Percentiles rank a stretch among this genome's conserved stretches.
Conservation (phyloP, 2,888 invertebrate genomes). For the Drosophila paucipuncta region DNA sequence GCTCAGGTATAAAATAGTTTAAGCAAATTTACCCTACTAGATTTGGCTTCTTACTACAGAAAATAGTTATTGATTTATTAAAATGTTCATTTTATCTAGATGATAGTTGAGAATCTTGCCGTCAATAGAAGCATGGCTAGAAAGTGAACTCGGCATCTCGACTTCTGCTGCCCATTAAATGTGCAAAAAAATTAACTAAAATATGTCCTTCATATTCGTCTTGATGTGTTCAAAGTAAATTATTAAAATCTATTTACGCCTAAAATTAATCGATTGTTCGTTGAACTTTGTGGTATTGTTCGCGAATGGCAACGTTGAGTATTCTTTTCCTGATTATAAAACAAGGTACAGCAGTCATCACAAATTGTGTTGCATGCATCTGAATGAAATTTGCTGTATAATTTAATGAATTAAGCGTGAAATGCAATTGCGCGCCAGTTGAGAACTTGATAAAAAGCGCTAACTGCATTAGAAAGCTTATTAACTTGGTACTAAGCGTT, state of each 20-base stretch:
- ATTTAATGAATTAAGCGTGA: slow-evolving; percentile 30
- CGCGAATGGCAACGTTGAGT: background rate
- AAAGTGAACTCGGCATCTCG: background rate
- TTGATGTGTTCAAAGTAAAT: background rate
- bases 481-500: slow-evolving; percentile 29
- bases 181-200: background rate
- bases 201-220: background rate
- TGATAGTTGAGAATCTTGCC: background rate
- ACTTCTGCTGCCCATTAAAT: background rate
- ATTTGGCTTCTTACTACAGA: background rate
- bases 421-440: slow-evolving; percentile 21
- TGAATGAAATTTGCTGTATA: slow-evolving; percentile 17
- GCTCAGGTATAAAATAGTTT: background rate
- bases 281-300: slow-evolving; percentile 5
- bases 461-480: slow-evolving; percentile 48
- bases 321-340: background rate
- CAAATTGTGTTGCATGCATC: background rate
- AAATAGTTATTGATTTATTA: background rate
- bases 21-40: background rate
- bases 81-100: background rate
- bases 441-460: slow-evolving; percentile 32
- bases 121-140: background rate
- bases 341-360: background rate
- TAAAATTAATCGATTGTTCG: background rate
- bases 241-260: slow-evolving; percentile 9